phyloP scores from a whole-genome alignment of 2,888 invertebrate species.

The Tuta absoluta region DNA sequence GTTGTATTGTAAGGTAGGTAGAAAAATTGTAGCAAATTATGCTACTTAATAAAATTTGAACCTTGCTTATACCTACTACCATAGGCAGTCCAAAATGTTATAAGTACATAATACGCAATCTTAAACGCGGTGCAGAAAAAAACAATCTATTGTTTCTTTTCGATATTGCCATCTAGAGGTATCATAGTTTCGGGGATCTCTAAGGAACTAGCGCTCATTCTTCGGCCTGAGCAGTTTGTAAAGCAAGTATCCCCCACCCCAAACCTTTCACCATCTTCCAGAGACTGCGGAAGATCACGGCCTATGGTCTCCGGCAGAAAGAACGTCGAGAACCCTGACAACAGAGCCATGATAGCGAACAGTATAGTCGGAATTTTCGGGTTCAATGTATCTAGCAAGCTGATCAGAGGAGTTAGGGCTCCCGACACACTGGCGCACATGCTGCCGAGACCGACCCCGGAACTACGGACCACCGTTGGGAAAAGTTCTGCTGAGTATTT shows the following conservation, averaged over 20 bases:
- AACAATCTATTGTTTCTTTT: conserved; percentile 10
- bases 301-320: conserved; percentile 91
- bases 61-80: too few relatives aligned
- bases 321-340: conserved; percentile 87
- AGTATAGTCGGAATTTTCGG: conserved; percentile 89
- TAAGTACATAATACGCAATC: too few relatives aligned
- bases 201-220: conserved; percentile 62
- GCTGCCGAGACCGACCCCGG: conserved; percentile 90
- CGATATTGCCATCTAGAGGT: conserved; percentile 52
- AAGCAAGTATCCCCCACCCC: conserved; percentile 92
- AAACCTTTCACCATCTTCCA: conserved; percentile 92
- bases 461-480: conserved; percentile 92
- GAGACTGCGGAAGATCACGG: conserved; percentile 89
- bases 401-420: conserved; percentile 89
- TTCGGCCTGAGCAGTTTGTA: conserved; percentile 80
- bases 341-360: conserved; percentile 87
- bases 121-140: background rate
- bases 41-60: too few relatives aligned
- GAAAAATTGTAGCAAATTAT: too few relatives aligned
- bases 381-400: conserved; percentile 88
- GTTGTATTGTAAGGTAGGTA: too few relatives aligned
- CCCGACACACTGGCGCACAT: conserved; percentile 93
- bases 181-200: conserved; percentile 73
- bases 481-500: conserved; percentile 94
- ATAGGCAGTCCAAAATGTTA: too few relatives aligned